Base-by-base conservation (phyloP, 1,140 invertebrate species). In the Eumaeus atala region DNA sequence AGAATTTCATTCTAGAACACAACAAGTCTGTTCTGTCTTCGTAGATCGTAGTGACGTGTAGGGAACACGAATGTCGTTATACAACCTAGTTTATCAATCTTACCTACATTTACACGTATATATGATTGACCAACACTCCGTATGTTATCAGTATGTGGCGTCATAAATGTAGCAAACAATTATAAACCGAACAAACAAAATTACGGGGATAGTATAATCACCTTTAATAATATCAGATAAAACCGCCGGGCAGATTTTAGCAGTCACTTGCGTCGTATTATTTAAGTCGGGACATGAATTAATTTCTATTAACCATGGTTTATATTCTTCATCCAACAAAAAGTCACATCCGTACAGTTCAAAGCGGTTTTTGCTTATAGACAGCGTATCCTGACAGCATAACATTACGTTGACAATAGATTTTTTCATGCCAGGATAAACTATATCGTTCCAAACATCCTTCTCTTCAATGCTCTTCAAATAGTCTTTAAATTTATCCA, bases 321-420 rank as follows among this genome's bases (percentile, higher is more conserved):
- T 91, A 52, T 94, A 93, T 68, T 96, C 93, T 69, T 96, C 93
- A 61, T 95, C 93, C 11, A 94, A 71, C 89, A 98, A 93, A 75
- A 98, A 98, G 87, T 98, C 97, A 38, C 96, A 96, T 6, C 96
- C 96, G 74, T 96, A 97, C 12, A 98, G 77, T 79, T 98, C 96
- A 82, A 97, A 98, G 61, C 91, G 92, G 70, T 95, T 95, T 60
- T 92, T 92, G 58, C 92, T 89, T 14, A 91, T 87, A 48, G 94
- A 92, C 62, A 97, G 91, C 17, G 89, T 85, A 58, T 94, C 92
- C 72, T 97, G 95, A 28, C 94, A 91, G 56, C 87, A 89, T 12
- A 97, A 78, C 77, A 97, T 91, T 37, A 95, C 91, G 7, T 93
- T 92, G 9, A 95, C 90, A 28, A 98, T 93, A 17, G 93, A 92